These are phyloP conservation scores for Drepanosiphum platanoidis DNA, from an alignment of 2,888 invertebrate genomes.

Conservation along the genomic window DNA sequence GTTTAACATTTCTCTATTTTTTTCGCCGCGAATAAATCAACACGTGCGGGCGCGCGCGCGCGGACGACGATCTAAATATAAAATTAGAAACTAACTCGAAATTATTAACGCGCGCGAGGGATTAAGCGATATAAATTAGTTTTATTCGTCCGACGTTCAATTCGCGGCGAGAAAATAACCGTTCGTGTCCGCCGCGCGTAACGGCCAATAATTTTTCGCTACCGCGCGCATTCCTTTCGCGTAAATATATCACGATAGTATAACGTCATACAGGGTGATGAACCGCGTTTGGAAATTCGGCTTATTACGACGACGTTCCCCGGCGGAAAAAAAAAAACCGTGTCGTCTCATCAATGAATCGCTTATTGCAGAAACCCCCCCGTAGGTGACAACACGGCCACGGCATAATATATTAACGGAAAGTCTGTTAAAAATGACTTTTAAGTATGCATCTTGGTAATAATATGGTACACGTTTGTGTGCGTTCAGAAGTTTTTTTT, in stretches of 20 bases:
- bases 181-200: background rate
- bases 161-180: constrained; percentile 2
- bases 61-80: constrained; percentile 44
- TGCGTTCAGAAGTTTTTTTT: no score
- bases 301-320: no score
- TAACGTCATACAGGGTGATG: background rate
- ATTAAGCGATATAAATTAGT: constrained; percentile 36
- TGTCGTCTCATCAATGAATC: no score
- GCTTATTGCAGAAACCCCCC: no score
- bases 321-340: no score
- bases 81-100: constrained; percentile 18
- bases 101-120: background rate
- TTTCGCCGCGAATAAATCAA: constrained; percentile 37
- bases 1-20: constrained; percentile 11
- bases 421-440: no score
- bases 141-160: constrained; percentile 22
- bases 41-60: background rate
- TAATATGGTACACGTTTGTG: no score
- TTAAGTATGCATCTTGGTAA: no score
- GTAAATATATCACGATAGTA: background rate
- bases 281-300: background rate
- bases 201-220: background rate
- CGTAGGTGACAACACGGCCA: no score
- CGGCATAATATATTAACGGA: no score
- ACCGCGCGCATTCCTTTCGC: background rate